Conservation (phyloP, 2,797 vertebrate genomes). For the Microctenopoma stevenorrisi region DNA sequence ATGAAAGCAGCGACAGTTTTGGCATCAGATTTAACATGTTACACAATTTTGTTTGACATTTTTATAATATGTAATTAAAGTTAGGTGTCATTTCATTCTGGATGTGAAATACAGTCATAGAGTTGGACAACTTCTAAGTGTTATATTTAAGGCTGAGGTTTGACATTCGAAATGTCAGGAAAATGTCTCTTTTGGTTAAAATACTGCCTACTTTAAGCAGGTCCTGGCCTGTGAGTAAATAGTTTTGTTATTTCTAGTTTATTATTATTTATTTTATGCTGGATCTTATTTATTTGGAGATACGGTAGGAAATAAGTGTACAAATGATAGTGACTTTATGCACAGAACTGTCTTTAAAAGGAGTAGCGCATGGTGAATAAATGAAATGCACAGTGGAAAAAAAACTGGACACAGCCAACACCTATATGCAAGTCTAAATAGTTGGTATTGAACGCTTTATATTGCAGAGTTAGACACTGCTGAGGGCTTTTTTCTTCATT, state of each 20-base stretch:
- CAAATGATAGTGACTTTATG: too few relatives aligned
- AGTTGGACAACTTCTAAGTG: background rate
- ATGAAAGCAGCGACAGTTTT: background rate
- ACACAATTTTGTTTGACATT: background rate
- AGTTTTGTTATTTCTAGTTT: too few relatives aligned
- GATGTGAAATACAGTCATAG: background rate
- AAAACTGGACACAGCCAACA: slow-evolving; percentile 4
- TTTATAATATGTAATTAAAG: background rate
- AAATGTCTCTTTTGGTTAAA: background rate
- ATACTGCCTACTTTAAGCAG: background rate
- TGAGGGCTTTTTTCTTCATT: slow-evolving; percentile 66
- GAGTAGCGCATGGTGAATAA: too few relatives aligned
- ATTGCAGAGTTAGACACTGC: slow-evolving; percentile 42
- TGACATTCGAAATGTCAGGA: too few relatives aligned
- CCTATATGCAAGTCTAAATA: slow-evolving; percentile 45
- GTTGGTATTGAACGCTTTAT: slow-evolving; percentile 38
- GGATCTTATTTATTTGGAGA: too few relatives aligned
- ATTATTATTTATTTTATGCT: too few relatives aligned
- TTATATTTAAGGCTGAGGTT: too few relatives aligned
- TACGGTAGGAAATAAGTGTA: too few relatives aligned
- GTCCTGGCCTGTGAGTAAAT: too few relatives aligned
- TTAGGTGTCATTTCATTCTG: background rate
- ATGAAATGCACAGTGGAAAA: background rate
- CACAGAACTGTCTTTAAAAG: too few relatives aligned
- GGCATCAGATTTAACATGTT: background rate